Conservation (phyloP, 1,140 invertebrate genomes). For the Brachionus calyciflorus region DNA sequence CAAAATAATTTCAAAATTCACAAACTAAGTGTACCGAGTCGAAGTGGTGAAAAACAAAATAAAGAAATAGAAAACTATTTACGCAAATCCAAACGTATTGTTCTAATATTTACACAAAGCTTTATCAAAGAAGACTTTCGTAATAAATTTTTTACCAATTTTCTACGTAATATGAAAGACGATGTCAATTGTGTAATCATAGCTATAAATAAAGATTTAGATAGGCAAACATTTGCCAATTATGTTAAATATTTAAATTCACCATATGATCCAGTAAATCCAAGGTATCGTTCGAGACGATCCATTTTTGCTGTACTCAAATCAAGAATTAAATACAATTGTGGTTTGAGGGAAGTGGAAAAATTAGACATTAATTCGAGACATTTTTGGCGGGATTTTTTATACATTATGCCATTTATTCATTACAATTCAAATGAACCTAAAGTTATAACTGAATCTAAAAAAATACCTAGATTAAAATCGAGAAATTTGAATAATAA, state of each 20-base stretch:
- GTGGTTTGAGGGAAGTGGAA: slow-evolving; percentile 14
- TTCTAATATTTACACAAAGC: not conserved
- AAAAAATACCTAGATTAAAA: not conserved
- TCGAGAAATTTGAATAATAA: not conserved
- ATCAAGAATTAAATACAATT: slow-evolving; percentile 25
- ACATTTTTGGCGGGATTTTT: slow-evolving; percentile 22
- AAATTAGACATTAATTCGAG: not conserved
- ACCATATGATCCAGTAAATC: not conserved
- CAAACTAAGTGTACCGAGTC: not conserved
- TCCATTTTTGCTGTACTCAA: not conserved
- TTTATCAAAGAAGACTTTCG: not conserved
- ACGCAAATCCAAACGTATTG: not conserved
- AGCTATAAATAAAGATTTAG: not conserved
- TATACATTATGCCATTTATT: slow-evolving; percentile 6
- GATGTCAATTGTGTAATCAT: not conserved
- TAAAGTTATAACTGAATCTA: not conserved
- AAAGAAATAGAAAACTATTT: not conserved
- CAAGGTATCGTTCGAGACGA: not conserved
- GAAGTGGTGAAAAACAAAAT: not conserved
- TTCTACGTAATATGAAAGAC: not conserved
- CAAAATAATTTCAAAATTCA: not conserved
- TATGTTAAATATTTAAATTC: not conserved
- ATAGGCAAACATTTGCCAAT: not conserved
- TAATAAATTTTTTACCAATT: not conserved
- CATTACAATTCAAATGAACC: not conserved